phyloP scores from a whole-genome alignment of 2,888 invertebrate genomes.

The Troides oblongomaculatus region DNA sequence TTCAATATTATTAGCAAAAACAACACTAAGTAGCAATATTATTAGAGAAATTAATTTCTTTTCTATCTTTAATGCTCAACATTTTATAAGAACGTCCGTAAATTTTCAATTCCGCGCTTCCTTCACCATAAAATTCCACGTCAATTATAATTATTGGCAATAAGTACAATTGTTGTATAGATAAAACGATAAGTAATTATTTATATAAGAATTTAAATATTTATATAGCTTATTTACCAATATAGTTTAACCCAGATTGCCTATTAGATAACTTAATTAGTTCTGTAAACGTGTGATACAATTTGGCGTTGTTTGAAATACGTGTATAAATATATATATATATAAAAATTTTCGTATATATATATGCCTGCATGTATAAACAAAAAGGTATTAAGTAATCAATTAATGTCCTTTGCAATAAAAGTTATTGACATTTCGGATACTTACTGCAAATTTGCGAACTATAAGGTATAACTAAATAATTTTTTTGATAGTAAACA shows the following conservation, averaged over 20 bases:
- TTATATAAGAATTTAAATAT: neutral
- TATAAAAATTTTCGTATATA: neutral
- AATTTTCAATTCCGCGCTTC: neutral
- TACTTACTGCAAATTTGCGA: too few species aligned
- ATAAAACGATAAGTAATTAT: neutral
- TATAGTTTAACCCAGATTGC: constrained; percentile 1
- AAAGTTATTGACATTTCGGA: too few species aligned
- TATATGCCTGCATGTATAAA: too few species aligned
- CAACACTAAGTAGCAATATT: too few species aligned
- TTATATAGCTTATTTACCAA: neutral
- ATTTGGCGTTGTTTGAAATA: neutral
- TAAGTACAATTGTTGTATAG: neutral
- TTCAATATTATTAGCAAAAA: neutral
- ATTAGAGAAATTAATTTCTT: neutral
- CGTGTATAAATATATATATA: neutral
- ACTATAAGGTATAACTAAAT: too few species aligned
- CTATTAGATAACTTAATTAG: neutral
- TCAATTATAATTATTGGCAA: constrained; percentile 1
- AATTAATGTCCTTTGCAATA: too few species aligned
- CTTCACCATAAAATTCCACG: neutral
- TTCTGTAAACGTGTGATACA: neutral
- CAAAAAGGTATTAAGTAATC: too few species aligned
- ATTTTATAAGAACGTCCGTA: neutral
- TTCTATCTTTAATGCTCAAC: neutral
- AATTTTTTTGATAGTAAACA: too few species aligned